Conservation (phyloP, 2,888 invertebrate genomes). For the Brassicogethes aeneus region DNA sequence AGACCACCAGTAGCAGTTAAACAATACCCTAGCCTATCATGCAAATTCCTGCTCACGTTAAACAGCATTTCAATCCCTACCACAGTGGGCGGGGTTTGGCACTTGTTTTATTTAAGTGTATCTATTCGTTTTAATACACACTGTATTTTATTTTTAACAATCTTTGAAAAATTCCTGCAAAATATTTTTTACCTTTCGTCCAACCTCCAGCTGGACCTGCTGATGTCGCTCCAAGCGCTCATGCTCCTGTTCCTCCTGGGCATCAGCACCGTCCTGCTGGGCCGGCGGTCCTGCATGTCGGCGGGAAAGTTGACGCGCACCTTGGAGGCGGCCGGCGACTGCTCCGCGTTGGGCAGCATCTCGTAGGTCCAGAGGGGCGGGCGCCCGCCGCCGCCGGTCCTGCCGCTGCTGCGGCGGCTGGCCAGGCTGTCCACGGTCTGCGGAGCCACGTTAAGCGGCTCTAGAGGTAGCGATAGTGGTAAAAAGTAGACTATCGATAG, state of each 20-base stretch:
- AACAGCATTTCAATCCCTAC: too few species aligned
- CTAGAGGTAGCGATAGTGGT: too few species aligned
- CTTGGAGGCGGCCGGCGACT: conserved; percentile 36
- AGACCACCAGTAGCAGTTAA: too few species aligned
- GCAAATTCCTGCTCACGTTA: too few species aligned
- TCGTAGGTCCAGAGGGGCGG: conserved; percentile 40
- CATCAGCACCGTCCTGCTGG: conserved; percentile 37
- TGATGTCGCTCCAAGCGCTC: conserved; percentile 85
- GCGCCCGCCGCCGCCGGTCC: conserved; percentile 23
- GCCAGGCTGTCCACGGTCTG: conserved; percentile 21
- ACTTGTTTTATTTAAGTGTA: too few species aligned
- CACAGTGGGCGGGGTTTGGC: too few species aligned
- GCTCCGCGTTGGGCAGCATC: conserved; percentile 38
- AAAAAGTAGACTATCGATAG: too few species aligned
- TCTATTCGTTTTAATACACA: too few species aligned
- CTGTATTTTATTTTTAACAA: too few species aligned
- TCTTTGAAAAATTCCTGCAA: too few species aligned
- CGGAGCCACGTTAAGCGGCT: conserved; percentile 20
- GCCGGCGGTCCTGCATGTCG: conserved; percentile 44
- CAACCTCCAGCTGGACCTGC: conserved; percentile 72
- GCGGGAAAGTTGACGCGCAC: conserved; percentile 61
- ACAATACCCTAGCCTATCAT: too few species aligned
- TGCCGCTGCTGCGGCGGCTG: conserved; percentile 22
- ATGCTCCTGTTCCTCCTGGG: conserved; percentile 55
- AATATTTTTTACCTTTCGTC: conserved; percentile 59